Base-by-base conservation (phyloP, 2,888 invertebrate species). In the Hirtodrosophila histrioides region DNA sequence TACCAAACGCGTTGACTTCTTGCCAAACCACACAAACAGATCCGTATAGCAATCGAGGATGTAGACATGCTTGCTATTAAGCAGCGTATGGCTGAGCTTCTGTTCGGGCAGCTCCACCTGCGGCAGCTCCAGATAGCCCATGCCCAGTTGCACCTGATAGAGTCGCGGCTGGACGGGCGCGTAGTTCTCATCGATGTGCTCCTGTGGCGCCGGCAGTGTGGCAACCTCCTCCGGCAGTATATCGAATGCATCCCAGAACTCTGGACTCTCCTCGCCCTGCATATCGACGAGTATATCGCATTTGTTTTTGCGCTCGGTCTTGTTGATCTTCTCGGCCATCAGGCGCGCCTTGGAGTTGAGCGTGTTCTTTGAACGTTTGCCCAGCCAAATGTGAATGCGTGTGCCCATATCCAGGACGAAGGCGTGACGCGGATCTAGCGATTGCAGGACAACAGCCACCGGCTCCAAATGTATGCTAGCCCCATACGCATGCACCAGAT, bases 21-120 rank as follows among this genome's bases (percentile, higher is more conserved):
- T 97, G 29, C 99, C 99, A 92, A 98, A 97, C 99, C 99, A 99
- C 3, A 98, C 98, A 92, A 98, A 99, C 10, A 99, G 95, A 91
- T 99, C 99, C 60, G 96, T 93, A 89, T 95, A 96, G 89, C 98
- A 98, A 92, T 99, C 99, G 56, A 99, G 93, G 88, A 99, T 96
- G 92, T 98, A 99, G 0, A 99, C 99, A 92, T 97, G 96, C 89
- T 97, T 95, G 66, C 97, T 97, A 83, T 95, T 95, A 50, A 99
- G 93, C 77, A 97, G 93, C 0, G 94, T 94, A 80, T 97, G 95
- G 0, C 94, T 94, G 5, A 98, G 93, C 86, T 96, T 96, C 65
- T 94, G 94, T 73, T 95, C 95, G 0, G 96, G 94, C 37, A 95
- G 93, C 90, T 95, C 95, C 4, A 95, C 97, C 93, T 99, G 99